Conservation (phyloP, 1,140 invertebrate genomes). For the Bactericera cockerelli region DNA sequence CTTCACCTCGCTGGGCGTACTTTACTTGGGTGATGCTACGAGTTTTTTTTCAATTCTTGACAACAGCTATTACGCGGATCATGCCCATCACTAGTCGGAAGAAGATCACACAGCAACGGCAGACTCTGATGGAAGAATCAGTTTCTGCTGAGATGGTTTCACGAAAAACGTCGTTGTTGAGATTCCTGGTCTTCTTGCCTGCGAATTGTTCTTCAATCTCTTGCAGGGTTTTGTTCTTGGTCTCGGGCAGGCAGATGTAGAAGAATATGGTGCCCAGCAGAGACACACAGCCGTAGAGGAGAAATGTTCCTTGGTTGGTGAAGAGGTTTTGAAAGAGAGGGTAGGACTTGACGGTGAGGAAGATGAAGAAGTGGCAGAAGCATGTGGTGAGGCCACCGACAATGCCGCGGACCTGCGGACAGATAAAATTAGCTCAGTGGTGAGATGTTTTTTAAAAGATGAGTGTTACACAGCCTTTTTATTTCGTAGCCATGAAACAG, state of each 20-base stretch:
- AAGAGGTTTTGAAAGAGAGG: constrained; percentile 35
- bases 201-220: constrained; percentile 59
- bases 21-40: too few relatives aligned
- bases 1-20: too few relatives aligned
- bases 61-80: too few relatives aligned
- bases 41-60: too few relatives aligned
- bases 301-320: constrained; percentile 41
- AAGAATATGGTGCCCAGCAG: constrained; percentile 36
- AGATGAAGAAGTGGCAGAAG: constrained; percentile 42
- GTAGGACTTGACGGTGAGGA: constrained; percentile 51
- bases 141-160: constrained; percentile 7
- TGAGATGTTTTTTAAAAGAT: too few relatives aligned
- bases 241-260: constrained; percentile 58
- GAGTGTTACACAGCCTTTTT: too few relatives aligned
- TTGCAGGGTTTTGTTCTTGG: constrained; percentile 55
- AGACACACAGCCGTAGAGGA: constrained; percentile 44
- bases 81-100: too few relatives aligned
- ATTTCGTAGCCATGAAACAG: too few relatives aligned
- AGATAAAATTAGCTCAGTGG: too few relatives aligned
- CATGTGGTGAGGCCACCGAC: constrained; percentile 49
- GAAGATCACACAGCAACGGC: not conserved
- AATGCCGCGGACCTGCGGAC: constrained; percentile 45
- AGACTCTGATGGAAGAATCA: not conserved
- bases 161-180: constrained; percentile 18
- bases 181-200: constrained; percentile 31